A percentile compares a stretch with the other conserved stretches of the same genome.
These are phyloP conservation scores for Hirtodrosophila histrioides DNA, from an alignment of 2,888 invertebrate genomes.

Conservation along the genomic window DNA sequence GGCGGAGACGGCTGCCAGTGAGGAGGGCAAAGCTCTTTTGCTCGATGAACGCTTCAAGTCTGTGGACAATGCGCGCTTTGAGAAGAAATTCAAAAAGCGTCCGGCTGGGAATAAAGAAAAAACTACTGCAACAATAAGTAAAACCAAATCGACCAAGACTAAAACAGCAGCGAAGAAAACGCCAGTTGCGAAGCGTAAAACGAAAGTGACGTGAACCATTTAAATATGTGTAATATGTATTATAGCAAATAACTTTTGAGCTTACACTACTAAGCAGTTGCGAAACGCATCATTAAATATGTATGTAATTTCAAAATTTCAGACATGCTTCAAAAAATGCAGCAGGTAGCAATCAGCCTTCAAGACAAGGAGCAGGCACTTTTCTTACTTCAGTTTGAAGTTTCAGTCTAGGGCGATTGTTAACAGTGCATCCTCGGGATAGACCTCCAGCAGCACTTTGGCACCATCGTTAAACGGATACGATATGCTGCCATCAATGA, in stretches of 20 bases:
- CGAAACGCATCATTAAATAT: conserved; percentile 58
- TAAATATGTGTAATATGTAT: conserved; percentile 23
- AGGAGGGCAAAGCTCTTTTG: conserved; percentile 60
- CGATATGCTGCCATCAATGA: conserved; percentile 97
- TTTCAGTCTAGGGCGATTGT: conserved; percentile 87
- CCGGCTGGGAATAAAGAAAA: neutral
- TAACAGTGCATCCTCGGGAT: conserved; percentile 94
- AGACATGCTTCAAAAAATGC: conserved; percentile 51
- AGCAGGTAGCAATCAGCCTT: conserved; percentile 28
- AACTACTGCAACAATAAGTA: neutral
- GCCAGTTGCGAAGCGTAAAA: conserved; percentile 25
- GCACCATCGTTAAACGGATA: conserved; percentile 98
- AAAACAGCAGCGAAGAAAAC: conserved; percentile 20
- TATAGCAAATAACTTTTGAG: conserved; percentile 63
- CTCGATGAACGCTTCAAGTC: conserved; percentile 82
- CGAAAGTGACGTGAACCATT: conserved; percentile 3
- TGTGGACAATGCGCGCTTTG: conserved; percentile 75
- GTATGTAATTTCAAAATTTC: conserved; percentile 49
- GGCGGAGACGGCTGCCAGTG: conserved; percentile 34
- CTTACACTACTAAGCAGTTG: conserved; percentile 70
- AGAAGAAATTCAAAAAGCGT: conserved; percentile 63
- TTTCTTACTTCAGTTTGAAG: conserved; percentile 17
- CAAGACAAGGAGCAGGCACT: conserved; percentile 46
- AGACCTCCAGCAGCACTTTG: conserved; percentile 91
- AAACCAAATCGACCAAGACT: conserved; percentile 5